Base-by-base conservation (phyloP, 2,113 vertebrate genomes). In the Hiodon tergisus region DNA sequence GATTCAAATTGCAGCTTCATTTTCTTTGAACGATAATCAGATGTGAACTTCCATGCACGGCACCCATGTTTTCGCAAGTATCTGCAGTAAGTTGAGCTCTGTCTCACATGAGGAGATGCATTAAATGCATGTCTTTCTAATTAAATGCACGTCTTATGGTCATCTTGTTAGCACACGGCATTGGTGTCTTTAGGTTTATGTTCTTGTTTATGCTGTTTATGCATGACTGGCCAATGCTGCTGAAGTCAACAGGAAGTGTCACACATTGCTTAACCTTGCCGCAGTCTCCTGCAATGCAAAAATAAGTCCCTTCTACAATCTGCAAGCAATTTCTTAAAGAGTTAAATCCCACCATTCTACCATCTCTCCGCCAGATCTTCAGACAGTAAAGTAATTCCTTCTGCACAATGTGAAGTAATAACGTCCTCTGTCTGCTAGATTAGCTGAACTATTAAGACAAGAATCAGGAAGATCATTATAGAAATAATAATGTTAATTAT, bases 271-370 rank as follows among this genome's bases (percentile, higher is more conserved):
- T 17, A 5, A 59, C 73, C 48, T 66, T 31, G 67, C 47, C 63
- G 72, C 74, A 9, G 31, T 79, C 57, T 72, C 51, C 31, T 62
- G 60, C 69, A 55, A 55, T 82, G 5, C 10, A 46, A 54, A 83
- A 83, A 31, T 31, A 0, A 31, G 31, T 31, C 31, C 31, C 31
- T 31, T 31, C 31, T 31, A 31, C 80, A 78, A 82, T 86, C 84
- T 85, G 83, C 85, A 84, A 86, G 86, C 87, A 87, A 88, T 87
- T 87, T 89, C 85, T 90, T 89, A 85, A 77, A 81, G 87, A 88
- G 85, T 84, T 88, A 88, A 87, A 85, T 85, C 88, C 83, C 82
- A 85, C 84, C 83, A 88, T 86, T 87, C 84, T 75, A 61, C 84
- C 87, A 89, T 90, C 89, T 86, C 81, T 84, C 81, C 79, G 81